These are phyloP conservation scores for Salmo trutta DNA, from an alignment of 2,797 vertebrate genomes.

Conservation along the genomic window DNA sequence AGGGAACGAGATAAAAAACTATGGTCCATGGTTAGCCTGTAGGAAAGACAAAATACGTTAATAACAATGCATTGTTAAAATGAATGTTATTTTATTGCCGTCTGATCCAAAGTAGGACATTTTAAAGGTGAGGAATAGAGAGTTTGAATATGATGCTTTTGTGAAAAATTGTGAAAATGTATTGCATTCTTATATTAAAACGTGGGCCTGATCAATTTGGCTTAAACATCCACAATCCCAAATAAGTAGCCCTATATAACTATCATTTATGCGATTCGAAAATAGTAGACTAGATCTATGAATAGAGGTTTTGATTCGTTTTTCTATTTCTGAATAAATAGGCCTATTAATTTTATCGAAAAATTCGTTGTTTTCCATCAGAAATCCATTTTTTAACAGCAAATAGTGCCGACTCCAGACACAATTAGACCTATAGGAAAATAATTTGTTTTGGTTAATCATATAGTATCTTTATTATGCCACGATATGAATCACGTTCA, in stretches of 20 bases:
- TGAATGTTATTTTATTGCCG: not conserved
- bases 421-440: not conserved
- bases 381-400: not conserved
- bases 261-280: not conserved
- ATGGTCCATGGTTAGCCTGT: constrained; percentile 80
- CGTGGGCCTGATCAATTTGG: not conserved
- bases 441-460: not conserved
- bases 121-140: not conserved
- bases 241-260: not conserved
- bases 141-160: not conserved
- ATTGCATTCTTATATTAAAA: too few relatives aligned
- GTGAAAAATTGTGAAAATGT: too few relatives aligned
- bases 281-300: not conserved
- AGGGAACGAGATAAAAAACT: constrained; percentile 76
- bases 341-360: not conserved
- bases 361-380: constrained; percentile 21
- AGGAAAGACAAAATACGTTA: constrained; percentile 10
- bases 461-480: not conserved
- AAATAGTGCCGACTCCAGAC: not conserved
- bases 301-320: not conserved
- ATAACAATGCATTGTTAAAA: not conserved
- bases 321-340: not conserved
- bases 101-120: not conserved
- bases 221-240: not conserved
- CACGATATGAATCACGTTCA: not conserved